Conservation (phyloP, 1,140 invertebrate genomes). For the Aphaenogaster ashmeadi region DNA sequence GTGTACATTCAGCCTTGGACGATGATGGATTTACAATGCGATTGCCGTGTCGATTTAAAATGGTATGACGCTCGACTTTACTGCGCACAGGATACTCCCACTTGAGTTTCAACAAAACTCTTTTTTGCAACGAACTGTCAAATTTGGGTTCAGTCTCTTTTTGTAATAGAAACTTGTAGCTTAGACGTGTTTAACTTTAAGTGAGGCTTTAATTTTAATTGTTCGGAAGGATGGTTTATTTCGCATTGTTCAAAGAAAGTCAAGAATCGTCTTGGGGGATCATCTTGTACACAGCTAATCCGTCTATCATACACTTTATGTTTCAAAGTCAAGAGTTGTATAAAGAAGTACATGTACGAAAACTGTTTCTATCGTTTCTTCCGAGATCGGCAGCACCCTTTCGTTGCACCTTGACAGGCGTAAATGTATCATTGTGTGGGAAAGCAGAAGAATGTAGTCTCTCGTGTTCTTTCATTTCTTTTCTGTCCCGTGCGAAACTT, state of each 20-base stretch:
- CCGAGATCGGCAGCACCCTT: slow-evolving; percentile 56
- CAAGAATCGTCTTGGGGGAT: background rate
- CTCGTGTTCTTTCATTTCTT: slow-evolving; percentile 16
- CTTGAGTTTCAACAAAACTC: background rate
- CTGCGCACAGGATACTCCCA: background rate
- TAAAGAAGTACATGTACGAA: slow-evolving; percentile 42
- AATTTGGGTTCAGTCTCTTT: background rate
- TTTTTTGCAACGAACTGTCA: background rate
- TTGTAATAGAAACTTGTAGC: background rate
- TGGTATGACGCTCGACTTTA: background rate
- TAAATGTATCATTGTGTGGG: slow-evolving; percentile 19
- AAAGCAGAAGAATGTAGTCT: slow-evolving; percentile 39
- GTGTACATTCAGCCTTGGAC: slow-evolving; percentile 34
- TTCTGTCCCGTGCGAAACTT: slow-evolving; percentile 60
- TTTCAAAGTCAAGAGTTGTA: slow-evolving; percentile 39
- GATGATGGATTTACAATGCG: slow-evolving; percentile 41
- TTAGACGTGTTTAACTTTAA: background rate
- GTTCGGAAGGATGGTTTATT: too few relatives aligned
- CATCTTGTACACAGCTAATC: background rate
- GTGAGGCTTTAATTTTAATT: background rate
- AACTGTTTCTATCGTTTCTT: slow-evolving; percentile 23
- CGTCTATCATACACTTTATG: background rate
- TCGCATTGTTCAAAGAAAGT: background rate
- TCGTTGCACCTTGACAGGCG: slow-evolving; percentile 68
- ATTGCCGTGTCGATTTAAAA: slow-evolving; percentile 32